Conservation (phyloP, 2,888 invertebrate species). For the Quadriops clusia region DNA sequence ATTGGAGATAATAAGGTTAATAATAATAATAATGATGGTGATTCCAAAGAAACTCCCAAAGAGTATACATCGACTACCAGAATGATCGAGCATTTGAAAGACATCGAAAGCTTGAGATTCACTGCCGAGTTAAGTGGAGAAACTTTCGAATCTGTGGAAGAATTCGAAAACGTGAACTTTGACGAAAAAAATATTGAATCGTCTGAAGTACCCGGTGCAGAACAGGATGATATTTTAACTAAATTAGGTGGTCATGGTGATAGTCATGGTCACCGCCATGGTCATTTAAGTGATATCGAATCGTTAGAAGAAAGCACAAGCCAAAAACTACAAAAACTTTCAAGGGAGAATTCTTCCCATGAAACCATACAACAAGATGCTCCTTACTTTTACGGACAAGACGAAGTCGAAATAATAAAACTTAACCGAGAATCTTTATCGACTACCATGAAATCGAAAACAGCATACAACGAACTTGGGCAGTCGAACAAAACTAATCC, state of each 20-base stretch:
- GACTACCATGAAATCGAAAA: slow-evolving; percentile 4
- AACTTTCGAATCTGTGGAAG: slow-evolving; percentile 7
- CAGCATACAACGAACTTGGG: slow-evolving; percentile 1
- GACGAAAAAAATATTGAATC: too few species aligned
- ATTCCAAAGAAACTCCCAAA: too few species aligned
- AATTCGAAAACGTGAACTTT: background rate
- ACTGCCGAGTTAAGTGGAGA: background rate
- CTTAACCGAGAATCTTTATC: slow-evolving; percentile 27
- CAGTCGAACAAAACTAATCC: slow-evolving; percentile 5
- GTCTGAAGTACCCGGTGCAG: too few species aligned
- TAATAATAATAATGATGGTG: too few species aligned
- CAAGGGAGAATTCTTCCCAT: slow-evolving; percentile 21
- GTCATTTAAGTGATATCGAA: too few species aligned
- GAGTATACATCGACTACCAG: too few species aligned
- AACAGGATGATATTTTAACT: too few species aligned
- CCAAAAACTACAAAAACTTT: slow-evolving; percentile 21
- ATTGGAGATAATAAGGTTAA: too few species aligned
- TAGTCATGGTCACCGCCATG: too few species aligned
- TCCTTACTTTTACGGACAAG: slow-evolving; percentile 35
- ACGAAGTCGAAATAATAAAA: slow-evolving; percentile 39
- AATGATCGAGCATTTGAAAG: too few species aligned
- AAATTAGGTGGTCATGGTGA: too few species aligned
- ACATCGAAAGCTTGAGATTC: too few species aligned
- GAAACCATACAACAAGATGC: slow-evolving; percentile 37
- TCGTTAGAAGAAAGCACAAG: slow-evolving; percentile 20